Evolutionary conservation across 2,888 invertebrate species (phyloP).

Genomic region (Acanthosepion esculentum): DNA sequence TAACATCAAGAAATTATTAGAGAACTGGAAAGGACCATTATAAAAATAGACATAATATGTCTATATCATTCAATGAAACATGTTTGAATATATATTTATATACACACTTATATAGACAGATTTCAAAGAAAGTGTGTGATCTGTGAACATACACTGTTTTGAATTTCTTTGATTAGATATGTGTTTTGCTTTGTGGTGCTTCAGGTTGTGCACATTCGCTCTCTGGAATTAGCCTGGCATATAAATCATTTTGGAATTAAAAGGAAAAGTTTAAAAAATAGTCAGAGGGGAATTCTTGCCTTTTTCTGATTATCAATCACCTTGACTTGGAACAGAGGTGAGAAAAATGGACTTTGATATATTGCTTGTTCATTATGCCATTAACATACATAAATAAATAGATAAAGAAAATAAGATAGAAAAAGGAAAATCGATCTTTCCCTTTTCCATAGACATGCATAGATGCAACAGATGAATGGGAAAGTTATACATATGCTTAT

Average conservation of each 20-base stretch:
- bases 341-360: conserved; percentile 20
- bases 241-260: conserved; percentile 16
- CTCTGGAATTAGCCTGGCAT: not conserved
- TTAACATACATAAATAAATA: not conserved
- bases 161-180: not conserved
- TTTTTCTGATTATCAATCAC: conserved; percentile 12
- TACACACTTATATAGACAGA: not conserved
- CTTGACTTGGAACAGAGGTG: not conserved
- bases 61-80: no score
- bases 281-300: conserved; percentile 17
- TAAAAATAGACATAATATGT: no score
- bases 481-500: not conserved
- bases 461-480: not conserved
- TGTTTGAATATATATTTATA: not conserved
- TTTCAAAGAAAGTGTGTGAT: not conserved
- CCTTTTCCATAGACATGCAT: not conserved
- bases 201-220: not conserved
- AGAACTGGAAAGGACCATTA: no score
- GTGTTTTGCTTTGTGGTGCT: not conserved
- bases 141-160: not conserved
- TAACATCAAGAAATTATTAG: no score
- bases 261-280: conserved; percentile 33
- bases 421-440: not conserved
- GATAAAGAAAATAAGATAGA: not conserved
- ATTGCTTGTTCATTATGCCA: not conserved